Percentiles rank a stretch among this genome's conserved stretches.
These are phyloP conservation scores for Verasper variegatus DNA, from an alignment of 2,113 vertebrate genomes.

Conservation along the genomic window DNA sequence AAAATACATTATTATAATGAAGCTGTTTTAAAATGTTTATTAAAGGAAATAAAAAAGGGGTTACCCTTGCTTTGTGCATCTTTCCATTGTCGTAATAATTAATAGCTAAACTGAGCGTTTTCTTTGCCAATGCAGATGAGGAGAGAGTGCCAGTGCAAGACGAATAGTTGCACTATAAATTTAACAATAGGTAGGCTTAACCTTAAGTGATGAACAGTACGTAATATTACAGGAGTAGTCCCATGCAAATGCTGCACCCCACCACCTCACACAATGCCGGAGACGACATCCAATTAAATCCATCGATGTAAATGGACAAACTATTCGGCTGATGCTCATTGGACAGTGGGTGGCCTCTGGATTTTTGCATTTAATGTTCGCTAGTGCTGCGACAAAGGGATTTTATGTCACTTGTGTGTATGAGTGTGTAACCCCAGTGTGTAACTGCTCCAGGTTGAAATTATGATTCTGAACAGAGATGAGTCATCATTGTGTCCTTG, in stretches of 20 bases:
- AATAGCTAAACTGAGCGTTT: slow-evolving; percentile 73
- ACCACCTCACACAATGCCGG: slow-evolving; percentile 46
- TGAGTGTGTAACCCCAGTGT: neutral
- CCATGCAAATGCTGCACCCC: slow-evolving; percentile 53
- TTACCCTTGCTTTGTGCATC: slow-evolving; percentile 80
- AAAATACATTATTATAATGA: slow-evolving; percentile 88
- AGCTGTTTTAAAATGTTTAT: slow-evolving; percentile 86
- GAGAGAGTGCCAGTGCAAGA: slow-evolving; percentile 53
- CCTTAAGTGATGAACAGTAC: slow-evolving; percentile 67
- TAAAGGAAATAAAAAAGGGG: slow-evolving; percentile 83
- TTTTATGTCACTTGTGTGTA: neutral
- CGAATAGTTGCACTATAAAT: slow-evolving; percentile 71
- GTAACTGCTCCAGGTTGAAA: slow-evolving; percentile 32
- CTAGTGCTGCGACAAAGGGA: slow-evolving; percentile 23
- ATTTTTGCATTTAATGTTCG: slow-evolving; percentile 34
- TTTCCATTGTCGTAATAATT: slow-evolving; percentile 79
- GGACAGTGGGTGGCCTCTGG: slow-evolving; percentile 57
- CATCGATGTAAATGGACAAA: slow-evolving; percentile 55
- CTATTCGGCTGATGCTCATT: slow-evolving; percentile 57
- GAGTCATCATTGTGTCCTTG: slow-evolving; percentile 31
- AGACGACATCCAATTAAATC: slow-evolving; percentile 73
- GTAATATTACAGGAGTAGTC: slow-evolving; percentile 54
- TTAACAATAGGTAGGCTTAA: slow-evolving; percentile 75
- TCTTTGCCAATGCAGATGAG: slow-evolving; percentile 75
- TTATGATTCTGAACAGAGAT: slow-evolving; percentile 33